Percentiles rank a stretch among this genome's conserved stretches.
Evolutionary conservation across 1,140 invertebrate genomes (phyloP).

Genomic region (Ectropis grisescens): DNA sequence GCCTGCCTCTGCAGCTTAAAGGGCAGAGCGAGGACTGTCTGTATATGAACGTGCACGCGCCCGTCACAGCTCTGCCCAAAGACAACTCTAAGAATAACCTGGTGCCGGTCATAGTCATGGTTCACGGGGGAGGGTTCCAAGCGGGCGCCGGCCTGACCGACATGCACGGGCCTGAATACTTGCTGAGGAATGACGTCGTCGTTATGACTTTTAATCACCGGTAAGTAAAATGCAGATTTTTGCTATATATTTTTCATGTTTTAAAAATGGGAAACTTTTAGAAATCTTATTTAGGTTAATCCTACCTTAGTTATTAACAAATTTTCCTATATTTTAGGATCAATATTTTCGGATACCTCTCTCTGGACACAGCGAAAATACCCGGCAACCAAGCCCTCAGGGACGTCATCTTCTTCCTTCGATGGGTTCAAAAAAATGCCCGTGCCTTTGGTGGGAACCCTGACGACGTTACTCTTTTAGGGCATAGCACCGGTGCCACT

Average conservation of each 20-base stretch:
- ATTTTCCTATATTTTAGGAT: conserved; percentile 10
- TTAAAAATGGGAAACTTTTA: too few species aligned
- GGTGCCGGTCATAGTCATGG: conserved; percentile 74
- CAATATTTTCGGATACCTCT: conserved; percentile 57
- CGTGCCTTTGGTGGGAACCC: conserved; percentile 75
- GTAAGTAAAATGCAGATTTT: conserved; percentile 10
- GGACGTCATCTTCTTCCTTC: conserved; percentile 72
- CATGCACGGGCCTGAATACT: conserved; percentile 71
- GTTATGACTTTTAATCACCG: conserved; percentile 76
- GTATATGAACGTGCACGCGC: not conserved
- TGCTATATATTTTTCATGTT: not conserved
- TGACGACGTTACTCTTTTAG: conserved; percentile 68
- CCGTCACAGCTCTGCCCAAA: not conserved
- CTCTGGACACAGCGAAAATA: conserved; percentile 60
- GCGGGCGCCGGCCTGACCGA: conserved; percentile 66
- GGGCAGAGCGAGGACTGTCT: not conserved
- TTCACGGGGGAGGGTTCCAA: conserved; percentile 78
- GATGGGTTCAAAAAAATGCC: conserved; percentile 74
- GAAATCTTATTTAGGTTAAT: too few species aligned
- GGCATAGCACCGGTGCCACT: conserved; percentile 69
- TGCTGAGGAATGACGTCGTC: conserved; percentile 73
- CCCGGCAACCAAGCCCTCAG: conserved; percentile 76
- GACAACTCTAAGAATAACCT: not conserved
- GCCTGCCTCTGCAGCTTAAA: not conserved
- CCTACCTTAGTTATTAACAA: not conserved